phyloP scores from a whole-genome alignment of 1,140 invertebrate genomes.

The Zeugodacus cucurbitae region DNA sequence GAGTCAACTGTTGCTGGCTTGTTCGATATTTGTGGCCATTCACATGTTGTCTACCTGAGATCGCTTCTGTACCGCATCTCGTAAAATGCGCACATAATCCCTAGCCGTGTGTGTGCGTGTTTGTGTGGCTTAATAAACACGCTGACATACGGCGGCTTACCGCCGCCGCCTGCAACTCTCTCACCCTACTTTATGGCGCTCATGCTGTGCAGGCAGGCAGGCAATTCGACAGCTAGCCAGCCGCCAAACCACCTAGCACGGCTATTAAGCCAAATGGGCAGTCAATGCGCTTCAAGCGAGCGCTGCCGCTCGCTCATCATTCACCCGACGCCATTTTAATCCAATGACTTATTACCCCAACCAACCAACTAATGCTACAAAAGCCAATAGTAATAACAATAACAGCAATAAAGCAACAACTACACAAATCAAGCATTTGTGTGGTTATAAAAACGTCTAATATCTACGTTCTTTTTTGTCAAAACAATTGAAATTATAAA shows the following conservation, averaged over 20 bases:
- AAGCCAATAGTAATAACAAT: slow-evolving; percentile 11
- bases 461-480: background rate
- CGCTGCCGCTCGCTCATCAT: background rate
- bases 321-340: slow-evolving; percentile 37
- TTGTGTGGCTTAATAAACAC: background rate
- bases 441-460: background rate
- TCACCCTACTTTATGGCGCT: background rate
- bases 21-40: background rate
- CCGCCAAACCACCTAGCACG: background rate
- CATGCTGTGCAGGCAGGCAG: slow-evolving; percentile 25
- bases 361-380: slow-evolving; percentile 38
- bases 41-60: background rate
- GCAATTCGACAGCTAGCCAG: background rate
- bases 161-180: background rate
- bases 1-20: background rate
- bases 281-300: background rate
- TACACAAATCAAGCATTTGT: slow-evolving; percentile 27
- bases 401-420: background rate
- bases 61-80: background rate
- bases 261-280: slow-evolving; percentile 2
- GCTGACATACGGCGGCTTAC: background rate
- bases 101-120: background rate
- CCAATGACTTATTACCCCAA: slow-evolving; percentile 34
- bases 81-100: background rate
- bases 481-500: background rate